Conservation (phyloP, 2,113 vertebrate species). For the Tachysurus fulvidraco region DNA sequence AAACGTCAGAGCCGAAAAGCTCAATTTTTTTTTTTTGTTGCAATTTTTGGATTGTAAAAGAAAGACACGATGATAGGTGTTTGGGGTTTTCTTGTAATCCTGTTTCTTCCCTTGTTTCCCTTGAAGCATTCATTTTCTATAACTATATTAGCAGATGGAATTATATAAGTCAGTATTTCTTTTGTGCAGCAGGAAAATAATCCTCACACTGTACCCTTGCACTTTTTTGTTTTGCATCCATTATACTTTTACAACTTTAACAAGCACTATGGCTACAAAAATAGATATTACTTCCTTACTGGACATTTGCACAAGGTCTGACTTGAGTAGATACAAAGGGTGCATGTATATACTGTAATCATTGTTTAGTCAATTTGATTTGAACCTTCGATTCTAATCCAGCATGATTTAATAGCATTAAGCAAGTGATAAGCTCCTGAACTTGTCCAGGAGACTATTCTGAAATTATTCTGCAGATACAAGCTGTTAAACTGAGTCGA, state of each 20-base stretch:
- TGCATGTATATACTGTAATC: not conserved
- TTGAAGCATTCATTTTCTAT: not conserved
- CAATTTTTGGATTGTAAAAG: not conserved
- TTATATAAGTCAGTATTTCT: not conserved
- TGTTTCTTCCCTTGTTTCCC: not conserved
- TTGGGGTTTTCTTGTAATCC: not conserved
- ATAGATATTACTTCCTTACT: not conserved
- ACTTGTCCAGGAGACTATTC: too few relatives aligned
- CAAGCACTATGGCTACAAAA: not conserved
- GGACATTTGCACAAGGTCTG: not conserved
- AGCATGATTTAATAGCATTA: not conserved
- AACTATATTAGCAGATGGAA: not conserved
- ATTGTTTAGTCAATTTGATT: not conserved
- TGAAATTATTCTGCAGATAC: not conserved
- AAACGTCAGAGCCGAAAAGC: slow-evolving; percentile 1
- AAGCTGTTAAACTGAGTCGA: too few relatives aligned
- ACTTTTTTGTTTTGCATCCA: not conserved
- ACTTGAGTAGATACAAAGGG: not conserved
- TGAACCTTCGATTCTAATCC: not conserved
- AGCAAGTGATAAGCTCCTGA: not conserved
- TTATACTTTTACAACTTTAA: not conserved
- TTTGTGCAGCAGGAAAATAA: not conserved
- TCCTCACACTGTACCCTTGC: not conserved
- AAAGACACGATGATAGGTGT: not conserved
- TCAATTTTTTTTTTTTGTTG: too few relatives aligned